These are phyloP conservation scores for Phalloptychus januarius DNA, from an alignment of 2,797 vertebrate species.

Conservation along the genomic window DNA sequence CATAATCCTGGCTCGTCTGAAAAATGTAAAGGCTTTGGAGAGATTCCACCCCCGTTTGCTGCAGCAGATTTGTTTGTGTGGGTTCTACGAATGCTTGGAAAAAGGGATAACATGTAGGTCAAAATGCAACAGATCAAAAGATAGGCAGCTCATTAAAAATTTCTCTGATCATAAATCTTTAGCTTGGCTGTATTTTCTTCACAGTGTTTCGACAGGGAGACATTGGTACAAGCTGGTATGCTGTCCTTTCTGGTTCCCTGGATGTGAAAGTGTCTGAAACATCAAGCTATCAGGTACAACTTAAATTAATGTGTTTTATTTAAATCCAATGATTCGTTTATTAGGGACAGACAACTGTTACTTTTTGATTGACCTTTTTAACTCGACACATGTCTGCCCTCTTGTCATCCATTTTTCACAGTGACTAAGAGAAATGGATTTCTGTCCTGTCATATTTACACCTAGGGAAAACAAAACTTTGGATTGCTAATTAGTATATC, in stretches of 20 bases:
- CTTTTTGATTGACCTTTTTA: neutral
- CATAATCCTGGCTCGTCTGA: slow-evolving; percentile 92
- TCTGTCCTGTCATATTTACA: neutral
- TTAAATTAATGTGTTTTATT: neutral
- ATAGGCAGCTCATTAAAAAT: neutral
- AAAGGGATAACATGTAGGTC: slow-evolving; percentile 94
- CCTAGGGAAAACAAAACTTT: neutral
- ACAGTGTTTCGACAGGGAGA: slow-evolving; percentile 97
- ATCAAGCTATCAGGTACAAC: slow-evolving; percentile 90
- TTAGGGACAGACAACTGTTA: neutral
- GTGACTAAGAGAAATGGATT: neutral
- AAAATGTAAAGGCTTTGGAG: slow-evolving; percentile 93
- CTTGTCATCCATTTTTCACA: neutral
- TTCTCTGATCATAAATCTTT: neutral
- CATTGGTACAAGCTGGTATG: slow-evolving; percentile 98
- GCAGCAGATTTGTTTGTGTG: slow-evolving; percentile 94
- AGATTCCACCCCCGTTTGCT: slow-evolving; percentile 92
- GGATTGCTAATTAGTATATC: neutral
- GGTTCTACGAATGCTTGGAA: slow-evolving; percentile 95
- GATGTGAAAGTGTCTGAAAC: slow-evolving; percentile 98
- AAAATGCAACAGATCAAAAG: neutral
- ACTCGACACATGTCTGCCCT: neutral
- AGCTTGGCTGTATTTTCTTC: slow-evolving; percentile 11
- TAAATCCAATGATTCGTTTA: neutral
- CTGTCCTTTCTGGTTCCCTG: slow-evolving; percentile 95